phyloP scores from a whole-genome alignment of 2,888 invertebrate species.

The Aspidiotus destructor region DNA sequence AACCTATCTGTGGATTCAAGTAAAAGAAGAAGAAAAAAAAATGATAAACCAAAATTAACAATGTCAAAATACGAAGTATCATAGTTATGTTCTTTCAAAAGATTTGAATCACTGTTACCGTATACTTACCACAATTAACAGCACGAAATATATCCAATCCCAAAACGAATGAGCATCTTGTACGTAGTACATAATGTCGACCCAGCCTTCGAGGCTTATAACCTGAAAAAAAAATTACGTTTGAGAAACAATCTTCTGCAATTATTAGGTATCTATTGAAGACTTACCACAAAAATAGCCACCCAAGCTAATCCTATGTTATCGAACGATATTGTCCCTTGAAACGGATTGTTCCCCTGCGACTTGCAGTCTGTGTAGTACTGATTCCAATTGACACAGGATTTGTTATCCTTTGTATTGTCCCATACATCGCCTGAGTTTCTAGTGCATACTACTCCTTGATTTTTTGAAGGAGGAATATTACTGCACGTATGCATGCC shows the following conservation, averaged over 20 bases:
- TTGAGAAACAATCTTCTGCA: not conserved
- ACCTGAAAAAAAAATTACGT: constrained; percentile 55
- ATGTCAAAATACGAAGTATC: not conserved
- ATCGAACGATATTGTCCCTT: constrained; percentile 98
- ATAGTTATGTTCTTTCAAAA: constrained; percentile 4
- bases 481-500: constrained; percentile 88
- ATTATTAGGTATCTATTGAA: not conserved
- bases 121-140: constrained; percentile 90
- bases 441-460: constrained; percentile 62
- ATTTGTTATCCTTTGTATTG: constrained; percentile 58
- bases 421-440: constrained; percentile 50
- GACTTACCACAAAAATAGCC: constrained; percentile 94
- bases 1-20: constrained; percentile 74
- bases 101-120: not conserved
- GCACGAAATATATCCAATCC: constrained; percentile 99
- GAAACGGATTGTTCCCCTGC: constrained; percentile 91
- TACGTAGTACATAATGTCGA: constrained; percentile 99
- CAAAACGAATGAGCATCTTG: constrained; percentile 99
- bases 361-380: constrained; percentile 94
- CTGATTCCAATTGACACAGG: constrained; percentile 97
- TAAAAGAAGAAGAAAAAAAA: not conserved
- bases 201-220: constrained; percentile 99
- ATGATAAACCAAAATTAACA: not conserved
- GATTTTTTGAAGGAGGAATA: constrained; percentile 63
- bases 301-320: constrained; percentile 99